A percentile compares a stretch with the other conserved stretches of the same genome.
These are phyloP conservation scores for Limosa lapponica DNA, from an alignment of 2,797 vertebrate genomes.

Conservation along the genomic window DNA sequence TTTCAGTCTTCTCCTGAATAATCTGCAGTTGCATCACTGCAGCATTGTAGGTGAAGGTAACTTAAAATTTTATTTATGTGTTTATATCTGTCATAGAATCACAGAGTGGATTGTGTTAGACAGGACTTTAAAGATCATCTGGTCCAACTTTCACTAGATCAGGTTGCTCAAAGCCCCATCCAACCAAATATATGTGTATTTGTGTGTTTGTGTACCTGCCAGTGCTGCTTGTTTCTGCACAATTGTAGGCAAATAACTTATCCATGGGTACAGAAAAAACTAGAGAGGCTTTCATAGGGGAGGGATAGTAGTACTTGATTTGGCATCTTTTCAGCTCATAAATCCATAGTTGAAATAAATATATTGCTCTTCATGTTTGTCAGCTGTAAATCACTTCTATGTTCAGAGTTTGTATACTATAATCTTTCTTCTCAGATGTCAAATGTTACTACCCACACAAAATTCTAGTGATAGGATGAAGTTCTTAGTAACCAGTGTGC, in stretches of 20 bases:
- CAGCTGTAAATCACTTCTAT: neutral
- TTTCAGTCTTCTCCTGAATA: neutral
- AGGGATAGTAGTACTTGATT: neutral
- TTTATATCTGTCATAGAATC: neutral
- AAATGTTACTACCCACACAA: neutral
- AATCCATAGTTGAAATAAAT: neutral
- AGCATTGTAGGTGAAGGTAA: neutral
- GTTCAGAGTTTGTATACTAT: neutral
- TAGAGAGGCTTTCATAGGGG: neutral
- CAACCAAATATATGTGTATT: rapidly evolving
- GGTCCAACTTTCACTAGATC: neutral
- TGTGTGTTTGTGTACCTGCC: neutral
- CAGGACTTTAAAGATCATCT: neutral
- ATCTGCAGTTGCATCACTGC: neutral
- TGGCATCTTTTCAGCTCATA: neutral
- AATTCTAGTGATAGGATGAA: neutral
- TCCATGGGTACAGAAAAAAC: neutral
- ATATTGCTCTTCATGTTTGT: rapidly evolving
- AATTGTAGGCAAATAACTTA: neutral
- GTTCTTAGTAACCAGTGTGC: neutral
- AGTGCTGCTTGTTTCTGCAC: neutral
- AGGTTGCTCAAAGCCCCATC: neutral
- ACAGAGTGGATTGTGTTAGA: neutral
- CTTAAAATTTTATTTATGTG: neutral
- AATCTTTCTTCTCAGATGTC: neutral